Percentiles rank a stretch among this genome's conserved stretches.
Conservation (phyloP, 2,888 invertebrate genomes). For the Archips crataeganus region DNA sequence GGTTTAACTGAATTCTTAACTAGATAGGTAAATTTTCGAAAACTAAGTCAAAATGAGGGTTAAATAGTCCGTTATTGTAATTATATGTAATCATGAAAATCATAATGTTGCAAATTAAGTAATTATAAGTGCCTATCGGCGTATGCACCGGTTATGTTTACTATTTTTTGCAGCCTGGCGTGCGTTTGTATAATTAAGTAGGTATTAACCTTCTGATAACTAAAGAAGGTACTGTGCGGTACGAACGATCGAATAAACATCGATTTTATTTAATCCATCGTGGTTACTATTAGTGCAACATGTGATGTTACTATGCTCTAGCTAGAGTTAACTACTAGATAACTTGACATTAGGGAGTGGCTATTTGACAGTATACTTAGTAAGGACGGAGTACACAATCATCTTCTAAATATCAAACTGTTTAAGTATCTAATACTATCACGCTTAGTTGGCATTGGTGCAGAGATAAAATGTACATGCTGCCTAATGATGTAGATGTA, state of each 20-base stretch:
- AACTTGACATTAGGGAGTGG: no score
- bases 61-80: not conserved
- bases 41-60: not conserved
- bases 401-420: no score
- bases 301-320: not conserved
- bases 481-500: no score
- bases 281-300: not conserved
- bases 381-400: no score
- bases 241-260: not conserved
- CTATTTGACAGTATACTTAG: no score
- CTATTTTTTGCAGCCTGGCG: slow-evolving; percentile 9
- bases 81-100: not conserved
- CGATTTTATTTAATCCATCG: not conserved
- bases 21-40: not conserved
- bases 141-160: slow-evolving; percentile 10
- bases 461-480: no score
- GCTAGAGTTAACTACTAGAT: no score
- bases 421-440: no score
- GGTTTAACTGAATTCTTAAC: not conserved
- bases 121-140: not conserved
- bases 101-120: not conserved
- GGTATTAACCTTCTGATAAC: slow-evolving; percentile 1
- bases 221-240: slow-evolving; percentile 3
- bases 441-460: no score
- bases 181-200: not conserved